Conservation (phyloP, 2,113 vertebrate genomes). For the Hypomesus transpacificus region DNA sequence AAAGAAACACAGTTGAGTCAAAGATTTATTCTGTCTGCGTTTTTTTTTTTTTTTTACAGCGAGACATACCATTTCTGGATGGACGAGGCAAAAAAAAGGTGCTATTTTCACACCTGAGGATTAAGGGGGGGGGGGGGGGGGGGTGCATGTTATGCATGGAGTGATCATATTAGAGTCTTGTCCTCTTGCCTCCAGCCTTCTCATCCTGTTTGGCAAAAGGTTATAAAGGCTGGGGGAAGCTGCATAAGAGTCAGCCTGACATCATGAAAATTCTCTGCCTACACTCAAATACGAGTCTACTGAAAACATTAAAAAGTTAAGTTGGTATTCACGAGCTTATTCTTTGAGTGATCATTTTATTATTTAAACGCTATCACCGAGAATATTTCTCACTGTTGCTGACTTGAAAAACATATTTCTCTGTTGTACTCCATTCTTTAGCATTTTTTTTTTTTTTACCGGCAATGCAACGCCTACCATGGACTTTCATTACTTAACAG, state of each 20-base stretch:
- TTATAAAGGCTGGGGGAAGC: conserved; percentile 14
- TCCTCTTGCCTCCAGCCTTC: conserved; percentile 39
- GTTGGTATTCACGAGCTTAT: too few species aligned
- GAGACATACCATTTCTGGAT: neutral
- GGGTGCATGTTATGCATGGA: neutral
- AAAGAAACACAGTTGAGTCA: conserved; percentile 41
- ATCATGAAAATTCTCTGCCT: neutral
- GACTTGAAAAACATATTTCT: too few species aligned
- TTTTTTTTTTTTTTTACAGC: conserved; percentile 11
- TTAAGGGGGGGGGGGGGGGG: neutral
- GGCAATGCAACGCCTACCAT: too few species aligned
- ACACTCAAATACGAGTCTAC: too few species aligned
- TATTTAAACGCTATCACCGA: too few species aligned
- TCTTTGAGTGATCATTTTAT: too few species aligned
- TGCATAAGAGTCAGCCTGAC: conserved; percentile 30
- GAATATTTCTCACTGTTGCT: too few species aligned
- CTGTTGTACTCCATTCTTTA: too few species aligned
- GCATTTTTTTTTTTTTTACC: too few species aligned
- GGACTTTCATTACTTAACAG: too few species aligned
- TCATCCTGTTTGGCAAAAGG: conserved; percentile 31
- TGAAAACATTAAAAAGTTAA: too few species aligned
- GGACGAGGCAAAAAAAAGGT: conserved; percentile 14
- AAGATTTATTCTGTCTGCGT: neutral
- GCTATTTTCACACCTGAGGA: neutral
- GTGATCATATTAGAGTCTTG: conserved; percentile 29